A percentile compares a stretch with the other conserved stretches of the same genome.
Conservation (phyloP, 2,113 vertebrate species). For the Ploceus nigricollis region DNA sequence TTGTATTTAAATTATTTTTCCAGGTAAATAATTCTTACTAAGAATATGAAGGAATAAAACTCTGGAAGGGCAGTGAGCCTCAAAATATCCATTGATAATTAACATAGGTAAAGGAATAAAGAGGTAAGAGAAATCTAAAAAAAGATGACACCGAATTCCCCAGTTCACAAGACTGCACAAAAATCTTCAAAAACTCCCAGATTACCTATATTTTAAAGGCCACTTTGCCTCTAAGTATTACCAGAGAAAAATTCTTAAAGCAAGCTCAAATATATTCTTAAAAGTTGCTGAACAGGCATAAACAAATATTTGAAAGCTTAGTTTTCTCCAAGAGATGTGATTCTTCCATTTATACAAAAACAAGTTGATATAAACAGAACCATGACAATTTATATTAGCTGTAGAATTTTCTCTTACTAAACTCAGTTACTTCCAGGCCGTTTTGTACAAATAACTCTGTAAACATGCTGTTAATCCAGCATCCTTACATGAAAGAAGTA, state of each 20-base stretch:
- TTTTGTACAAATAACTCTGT: slow-evolving; percentile 9
- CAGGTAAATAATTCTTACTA: background rate
- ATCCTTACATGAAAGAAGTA: background rate
- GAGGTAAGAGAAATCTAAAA: background rate
- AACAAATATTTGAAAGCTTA: background rate
- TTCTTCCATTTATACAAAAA: background rate
- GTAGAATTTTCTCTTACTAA: background rate
- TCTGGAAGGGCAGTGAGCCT: background rate
- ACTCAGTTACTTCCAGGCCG: background rate
- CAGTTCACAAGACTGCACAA: background rate
- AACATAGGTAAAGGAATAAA: background rate
- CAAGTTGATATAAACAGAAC: background rate
- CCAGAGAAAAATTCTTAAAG: background rate
- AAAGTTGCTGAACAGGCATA: background rate
- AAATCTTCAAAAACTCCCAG: background rate
- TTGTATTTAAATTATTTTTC: background rate
- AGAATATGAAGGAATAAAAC: background rate
- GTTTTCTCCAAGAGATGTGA: background rate
- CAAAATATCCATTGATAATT: background rate
- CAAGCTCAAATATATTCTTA: background rate
- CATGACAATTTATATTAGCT: background rate
- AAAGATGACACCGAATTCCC: background rate
- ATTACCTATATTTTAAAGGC: background rate
- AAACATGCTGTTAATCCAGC: background rate
- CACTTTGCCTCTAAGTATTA: background rate